phyloP scores from a whole-genome alignment of 2,888 invertebrate species.

The Pheosia gnoma region DNA sequence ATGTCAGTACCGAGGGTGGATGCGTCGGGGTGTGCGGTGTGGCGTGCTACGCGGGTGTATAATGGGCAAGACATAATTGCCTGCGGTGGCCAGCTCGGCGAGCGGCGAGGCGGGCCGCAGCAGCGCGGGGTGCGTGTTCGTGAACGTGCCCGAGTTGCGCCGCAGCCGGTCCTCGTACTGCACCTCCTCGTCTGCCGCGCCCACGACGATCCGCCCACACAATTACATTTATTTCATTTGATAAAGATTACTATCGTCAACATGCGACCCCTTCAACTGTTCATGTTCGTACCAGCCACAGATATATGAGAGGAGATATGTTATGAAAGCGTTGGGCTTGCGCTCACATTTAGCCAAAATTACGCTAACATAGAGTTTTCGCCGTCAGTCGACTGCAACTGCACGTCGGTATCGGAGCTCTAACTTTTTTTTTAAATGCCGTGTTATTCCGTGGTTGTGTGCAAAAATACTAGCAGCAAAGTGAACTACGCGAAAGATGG shows the following conservation, averaged over 20 bases:
- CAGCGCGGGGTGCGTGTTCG: conserved; percentile 74
- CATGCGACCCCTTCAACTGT: too few species aligned
- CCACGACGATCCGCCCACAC: background rate
- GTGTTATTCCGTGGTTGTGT: too few species aligned
- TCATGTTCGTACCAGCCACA: too few species aligned
- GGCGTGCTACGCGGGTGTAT: conserved; percentile 13
- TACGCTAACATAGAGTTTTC: too few species aligned
- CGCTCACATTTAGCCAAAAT: too few species aligned
- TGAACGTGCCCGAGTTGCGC: conserved; percentile 77
- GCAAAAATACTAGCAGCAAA: too few species aligned
- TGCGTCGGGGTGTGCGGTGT: conserved; percentile 8
- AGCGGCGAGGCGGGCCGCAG: conserved; percentile 69
- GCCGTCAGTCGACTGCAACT: too few species aligned
- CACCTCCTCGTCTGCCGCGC: conserved; percentile 52
- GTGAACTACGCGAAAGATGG: too few species aligned
- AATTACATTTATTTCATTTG: background rate
- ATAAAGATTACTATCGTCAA: background rate
- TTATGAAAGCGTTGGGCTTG: too few species aligned
- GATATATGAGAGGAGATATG: too few species aligned
- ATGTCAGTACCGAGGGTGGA: conserved; percentile 10
- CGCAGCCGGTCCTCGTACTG: conserved; percentile 66
- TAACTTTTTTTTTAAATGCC: too few species aligned
- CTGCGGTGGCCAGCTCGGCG: conserved; percentile 79
- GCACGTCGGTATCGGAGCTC: too few species aligned
- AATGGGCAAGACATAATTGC: conserved; percentile 48